phyloP scores from a whole-genome alignment of 2,113 vertebrate species.

The Caracal caracal region DNA sequence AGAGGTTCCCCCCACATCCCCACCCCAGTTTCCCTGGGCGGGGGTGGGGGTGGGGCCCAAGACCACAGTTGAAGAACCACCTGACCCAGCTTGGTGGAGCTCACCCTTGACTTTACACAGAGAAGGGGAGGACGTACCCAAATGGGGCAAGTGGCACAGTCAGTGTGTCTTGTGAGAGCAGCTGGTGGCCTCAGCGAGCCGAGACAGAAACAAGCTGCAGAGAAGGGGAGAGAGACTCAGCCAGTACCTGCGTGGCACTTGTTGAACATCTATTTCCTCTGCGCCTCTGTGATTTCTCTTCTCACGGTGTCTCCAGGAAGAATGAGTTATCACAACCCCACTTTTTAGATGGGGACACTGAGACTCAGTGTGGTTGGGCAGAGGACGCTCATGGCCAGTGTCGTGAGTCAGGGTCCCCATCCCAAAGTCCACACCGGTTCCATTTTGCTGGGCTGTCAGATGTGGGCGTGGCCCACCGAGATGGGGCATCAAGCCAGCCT shows the following conservation, averaged over 20 bases:
- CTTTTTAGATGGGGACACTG: background rate
- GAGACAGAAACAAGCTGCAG: background rate
- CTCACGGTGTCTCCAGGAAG: background rate
- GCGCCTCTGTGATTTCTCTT: background rate
- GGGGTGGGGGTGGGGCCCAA: background rate
- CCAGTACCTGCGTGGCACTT: background rate
- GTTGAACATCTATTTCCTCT: background rate
- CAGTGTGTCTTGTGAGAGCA: background rate
- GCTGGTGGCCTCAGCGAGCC: background rate
- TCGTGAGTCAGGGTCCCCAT: background rate
- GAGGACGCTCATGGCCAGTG: background rate
- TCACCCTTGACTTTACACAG: background rate
- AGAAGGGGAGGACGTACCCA: rapidly evolving
- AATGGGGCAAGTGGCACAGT: background rate
- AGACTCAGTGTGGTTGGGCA: background rate
- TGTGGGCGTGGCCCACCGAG: background rate
- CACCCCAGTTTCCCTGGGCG: background rate
- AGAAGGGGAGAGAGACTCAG: background rate
- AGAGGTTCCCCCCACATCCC: background rate
- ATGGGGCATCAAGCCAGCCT: background rate
- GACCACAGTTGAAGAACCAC: background rate
- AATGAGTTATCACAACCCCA: background rate
- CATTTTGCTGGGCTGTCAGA: background rate
- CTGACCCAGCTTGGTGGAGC: background rate
- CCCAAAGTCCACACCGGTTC: background rate